phyloP scores from a whole-genome alignment of 2,888 invertebrate genomes.

The Bimastos eiseni region DNA sequence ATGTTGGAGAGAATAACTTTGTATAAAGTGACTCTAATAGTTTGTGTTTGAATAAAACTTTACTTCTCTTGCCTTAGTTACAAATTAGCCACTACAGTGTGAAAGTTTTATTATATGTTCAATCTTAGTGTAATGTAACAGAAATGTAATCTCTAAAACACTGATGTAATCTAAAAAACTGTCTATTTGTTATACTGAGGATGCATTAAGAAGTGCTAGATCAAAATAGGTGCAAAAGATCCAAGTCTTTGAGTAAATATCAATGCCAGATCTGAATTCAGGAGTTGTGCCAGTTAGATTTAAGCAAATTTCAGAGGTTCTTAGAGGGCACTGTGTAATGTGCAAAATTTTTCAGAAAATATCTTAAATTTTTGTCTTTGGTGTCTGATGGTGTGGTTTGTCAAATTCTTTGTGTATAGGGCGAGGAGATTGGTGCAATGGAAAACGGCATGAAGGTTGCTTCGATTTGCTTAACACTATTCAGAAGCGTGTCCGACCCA shows the following conservation, averaged over 20 bases:
- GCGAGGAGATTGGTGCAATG: conserved; percentile 72
- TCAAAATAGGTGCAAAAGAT: no score
- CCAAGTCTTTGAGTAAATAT: no score
- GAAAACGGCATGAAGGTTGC: conserved; percentile 78
- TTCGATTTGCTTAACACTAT: conserved; percentile 78
- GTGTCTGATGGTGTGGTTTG: not conserved
- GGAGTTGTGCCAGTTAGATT: not conserved
- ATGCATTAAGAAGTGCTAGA: no score
- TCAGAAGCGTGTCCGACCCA: conserved; percentile 77
- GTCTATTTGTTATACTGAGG: no score
- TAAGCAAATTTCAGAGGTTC: not conserved
- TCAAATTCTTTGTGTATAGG: conserved; percentile 62
- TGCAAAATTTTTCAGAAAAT: not conserved
- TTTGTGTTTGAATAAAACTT: not conserved
- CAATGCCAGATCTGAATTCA: no score
- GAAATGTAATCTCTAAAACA: no score
- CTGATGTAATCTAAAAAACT: no score
- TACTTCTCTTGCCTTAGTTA: not conserved
- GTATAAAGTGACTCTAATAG: not conserved
- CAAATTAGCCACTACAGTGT: not conserved
- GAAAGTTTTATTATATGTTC: not conserved
- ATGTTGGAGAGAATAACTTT: not conserved
- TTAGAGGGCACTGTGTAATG: not conserved
- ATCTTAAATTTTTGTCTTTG: not conserved
- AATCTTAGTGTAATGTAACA: not conserved